Evolutionary conservation across 2,888 invertebrate genomes (phyloP), one percentile per base, ranked within the genome.

Genomic region (Caenorhabditis plicata): DNA sequence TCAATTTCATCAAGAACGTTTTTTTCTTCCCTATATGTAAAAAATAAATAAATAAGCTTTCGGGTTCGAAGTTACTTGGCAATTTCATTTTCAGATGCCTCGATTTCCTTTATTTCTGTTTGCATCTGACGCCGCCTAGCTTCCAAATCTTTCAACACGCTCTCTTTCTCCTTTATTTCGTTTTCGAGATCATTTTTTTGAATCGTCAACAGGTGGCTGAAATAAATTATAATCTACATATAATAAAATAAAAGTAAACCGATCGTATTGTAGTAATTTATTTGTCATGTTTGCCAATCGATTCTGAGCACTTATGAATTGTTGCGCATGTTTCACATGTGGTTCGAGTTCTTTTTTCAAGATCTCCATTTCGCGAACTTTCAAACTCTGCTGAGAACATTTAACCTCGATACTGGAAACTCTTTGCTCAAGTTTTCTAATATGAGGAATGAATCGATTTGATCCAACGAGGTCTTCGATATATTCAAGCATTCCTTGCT

Each of bases 401-500:
- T 40, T 31, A 11, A 27, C 17, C 17, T 52, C 46, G 3, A 58
- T 11, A 3, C 29, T 1, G 3, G 25, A 2, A 1, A 40, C 22
- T 1, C 40, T 39, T 33, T 51, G 33, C 5, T 40, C 40, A 9
- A 40, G 27, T 27, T 40, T 40, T 27, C 5, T 4, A 4, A 40
- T 33, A 33, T 15, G 17, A 44, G 43, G 0, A 25, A 40, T 13
- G 43, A 47, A 61, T 5, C 64, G 44, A 33, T 58, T 47, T 2
- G 64, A 92, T 0, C 98, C 98, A 74, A 99, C 90, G 52, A 99
- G 94, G 81, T 98, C 96, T 83, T 99, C 98, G 42, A 98, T 85
- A 83, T 93, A 98, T 82, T 99, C 98, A 49, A 98, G 83, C 91
- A 99, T 92, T 0, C 98, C 98, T 9, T 89, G 87, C 71, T 96